These are phyloP conservation scores for Glaucomys volans DNA, from an alignment of 2,113 vertebrate genomes.

Conservation along the genomic window DNA sequence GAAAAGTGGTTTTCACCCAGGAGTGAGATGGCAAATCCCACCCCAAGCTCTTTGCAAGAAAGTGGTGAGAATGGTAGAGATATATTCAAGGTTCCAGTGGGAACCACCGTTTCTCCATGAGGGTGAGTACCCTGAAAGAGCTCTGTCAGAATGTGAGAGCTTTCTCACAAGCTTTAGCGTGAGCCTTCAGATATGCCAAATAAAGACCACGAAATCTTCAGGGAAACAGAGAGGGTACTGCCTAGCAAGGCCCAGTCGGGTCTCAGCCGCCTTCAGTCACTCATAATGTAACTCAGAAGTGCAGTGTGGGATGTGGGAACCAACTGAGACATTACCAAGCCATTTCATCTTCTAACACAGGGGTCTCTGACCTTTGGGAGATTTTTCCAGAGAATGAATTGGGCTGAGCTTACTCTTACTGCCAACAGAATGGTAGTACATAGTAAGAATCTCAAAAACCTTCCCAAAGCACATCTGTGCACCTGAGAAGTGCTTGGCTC, in stretches of 20 bases:
- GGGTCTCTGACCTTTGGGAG: not conserved
- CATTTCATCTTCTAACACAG: not conserved
- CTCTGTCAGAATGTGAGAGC: not conserved
- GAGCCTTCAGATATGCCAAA: not conserved
- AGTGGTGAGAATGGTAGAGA: not conserved
- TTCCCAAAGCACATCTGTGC: not conserved
- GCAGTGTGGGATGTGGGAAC: not conserved
- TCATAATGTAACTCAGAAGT: not conserved
- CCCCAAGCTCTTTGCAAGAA: constrained; percentile 59
- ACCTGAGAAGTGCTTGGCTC: not conserved
- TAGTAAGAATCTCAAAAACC: not conserved
- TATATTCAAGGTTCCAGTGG: not conserved
- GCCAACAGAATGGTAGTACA: not conserved
- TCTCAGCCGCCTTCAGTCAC: fast-evolving
- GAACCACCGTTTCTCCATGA: not conserved
- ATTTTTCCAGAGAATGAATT: not conserved
- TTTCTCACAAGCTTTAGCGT: constrained; percentile 18
- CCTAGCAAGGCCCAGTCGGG: not conserved
- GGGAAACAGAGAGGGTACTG: not conserved
- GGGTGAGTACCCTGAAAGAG: not conserved
- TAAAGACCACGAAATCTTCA: not conserved
- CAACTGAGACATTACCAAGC: not conserved
- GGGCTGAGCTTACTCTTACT: not conserved
- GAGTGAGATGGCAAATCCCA: constrained; percentile 48
- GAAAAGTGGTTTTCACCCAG: constrained; percentile 72